Percentiles rank a stretch among this genome's conserved stretches.
These are phyloP conservation scores for Formica aserva DNA, from an alignment of 2,888 invertebrate species.

Conservation along the genomic window DNA sequence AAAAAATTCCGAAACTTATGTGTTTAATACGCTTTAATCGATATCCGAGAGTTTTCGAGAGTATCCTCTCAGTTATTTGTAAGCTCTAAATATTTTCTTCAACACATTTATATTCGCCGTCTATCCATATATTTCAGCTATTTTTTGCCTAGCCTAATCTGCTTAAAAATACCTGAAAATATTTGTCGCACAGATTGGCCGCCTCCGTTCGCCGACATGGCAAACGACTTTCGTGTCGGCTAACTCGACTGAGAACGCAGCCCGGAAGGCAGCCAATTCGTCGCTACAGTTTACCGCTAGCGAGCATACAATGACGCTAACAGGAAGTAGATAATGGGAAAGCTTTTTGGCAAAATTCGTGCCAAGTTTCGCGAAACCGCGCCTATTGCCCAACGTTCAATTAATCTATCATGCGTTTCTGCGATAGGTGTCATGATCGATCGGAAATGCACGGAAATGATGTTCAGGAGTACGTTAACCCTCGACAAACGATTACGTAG, in stretches of 20 bases:
- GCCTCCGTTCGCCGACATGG: slow-evolving; percentile 31
- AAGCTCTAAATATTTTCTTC: slow-evolving; percentile 1
- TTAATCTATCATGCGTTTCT: slow-evolving; percentile 9
- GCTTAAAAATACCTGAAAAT: slow-evolving; percentile 63
- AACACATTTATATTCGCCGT: not conserved
- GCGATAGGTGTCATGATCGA: not conserved
- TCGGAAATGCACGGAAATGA: not conserved
- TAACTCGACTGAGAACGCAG: slow-evolving; percentile 51
- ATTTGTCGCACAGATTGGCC: slow-evolving; percentile 62
- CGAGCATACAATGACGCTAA: slow-evolving; percentile 49
- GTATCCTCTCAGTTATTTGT: slow-evolving; percentile 13
- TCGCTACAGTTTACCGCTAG: slow-evolving; percentile 37
- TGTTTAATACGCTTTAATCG: slow-evolving; percentile 2
- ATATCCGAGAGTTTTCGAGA: not conserved
- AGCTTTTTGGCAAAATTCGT: slow-evolving; percentile 66
- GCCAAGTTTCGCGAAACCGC: not conserved
- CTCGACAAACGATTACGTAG: slow-evolving; percentile 10
- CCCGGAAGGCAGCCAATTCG: slow-evolving; percentile 69
- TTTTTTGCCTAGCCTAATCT: slow-evolving; percentile 7
- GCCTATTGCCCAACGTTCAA: slow-evolving; percentile 10
- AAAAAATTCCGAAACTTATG: not conserved
- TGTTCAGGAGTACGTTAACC: slow-evolving; percentile 32
- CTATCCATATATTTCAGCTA: slow-evolving; percentile 7
- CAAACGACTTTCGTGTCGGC: slow-evolving; percentile 35
- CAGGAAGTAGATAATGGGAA: slow-evolving; percentile 70